phyloP scores from a whole-genome alignment of 2,113 vertebrate species.

The Sinocyclocheilus anshuiensis region DNA sequence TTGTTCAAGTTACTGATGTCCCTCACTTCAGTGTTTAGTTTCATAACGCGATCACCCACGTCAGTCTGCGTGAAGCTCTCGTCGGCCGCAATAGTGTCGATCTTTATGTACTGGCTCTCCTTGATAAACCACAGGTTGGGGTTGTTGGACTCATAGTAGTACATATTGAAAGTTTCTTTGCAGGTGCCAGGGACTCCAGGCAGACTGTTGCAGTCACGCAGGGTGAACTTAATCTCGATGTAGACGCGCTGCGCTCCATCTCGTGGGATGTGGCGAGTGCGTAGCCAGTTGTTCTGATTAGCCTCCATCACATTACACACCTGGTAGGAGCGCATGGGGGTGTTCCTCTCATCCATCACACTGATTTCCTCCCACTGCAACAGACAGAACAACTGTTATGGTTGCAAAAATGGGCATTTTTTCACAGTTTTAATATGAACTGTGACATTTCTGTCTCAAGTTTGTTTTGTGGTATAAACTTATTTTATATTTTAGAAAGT shows the following conservation, averaged over 20 bases:
- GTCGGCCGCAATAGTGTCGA: conserved; percentile 83
- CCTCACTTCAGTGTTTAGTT: conserved; percentile 82
- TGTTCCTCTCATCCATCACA: conserved; percentile 79
- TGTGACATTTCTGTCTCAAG: not conserved
- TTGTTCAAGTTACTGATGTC: conserved; percentile 82
- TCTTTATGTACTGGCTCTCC: conserved; percentile 83
- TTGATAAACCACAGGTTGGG: conserved; percentile 81
- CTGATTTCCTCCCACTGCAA: conserved; percentile 70
- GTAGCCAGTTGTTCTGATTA: conserved; percentile 84
- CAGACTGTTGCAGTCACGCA: conserved; percentile 84
- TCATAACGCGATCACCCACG: conserved; percentile 83
- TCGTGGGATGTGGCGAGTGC: conserved; percentile 78
- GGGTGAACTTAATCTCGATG: conserved; percentile 85
- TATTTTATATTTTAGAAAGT: not conserved
- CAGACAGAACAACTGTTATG: conserved; percentile 19
- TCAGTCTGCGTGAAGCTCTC: conserved; percentile 86
- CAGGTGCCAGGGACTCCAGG: conserved; percentile 83
- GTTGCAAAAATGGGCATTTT: not conserved
- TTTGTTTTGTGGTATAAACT: not conserved
- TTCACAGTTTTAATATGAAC: not conserved
- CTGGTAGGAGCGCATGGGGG: conserved; percentile 82
- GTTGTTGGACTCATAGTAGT: conserved; percentile 82
- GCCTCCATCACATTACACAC: conserved; percentile 84
- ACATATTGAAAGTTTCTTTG: conserved; percentile 87
- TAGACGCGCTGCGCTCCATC: conserved; percentile 81